Evolutionary conservation across 2,888 invertebrate species (phyloP).

Genomic region (Zhuqinia jingwanae): DNA sequence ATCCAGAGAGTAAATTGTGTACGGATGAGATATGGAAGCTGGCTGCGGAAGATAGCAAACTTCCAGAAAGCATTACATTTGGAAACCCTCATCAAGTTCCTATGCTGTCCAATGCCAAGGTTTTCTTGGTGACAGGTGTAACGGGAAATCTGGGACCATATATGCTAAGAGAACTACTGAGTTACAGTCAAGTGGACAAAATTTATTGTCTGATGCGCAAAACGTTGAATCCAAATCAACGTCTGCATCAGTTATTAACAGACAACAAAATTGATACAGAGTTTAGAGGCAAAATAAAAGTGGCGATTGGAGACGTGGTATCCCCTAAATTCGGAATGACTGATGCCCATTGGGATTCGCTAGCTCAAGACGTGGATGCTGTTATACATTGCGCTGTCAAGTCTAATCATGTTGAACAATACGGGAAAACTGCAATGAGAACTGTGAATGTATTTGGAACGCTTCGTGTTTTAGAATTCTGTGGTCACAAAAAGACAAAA

Average conservation of each 20-base stretch:
- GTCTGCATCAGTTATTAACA: slow-evolving; percentile 23
- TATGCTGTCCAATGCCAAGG: slow-evolving; percentile 25
- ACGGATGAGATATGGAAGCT: slow-evolving; percentile 47
- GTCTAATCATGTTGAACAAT: slow-evolving; percentile 65
- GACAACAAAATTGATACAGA: not conserved
- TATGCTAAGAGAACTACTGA: slow-evolving; percentile 50
- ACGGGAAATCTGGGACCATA: slow-evolving; percentile 67
- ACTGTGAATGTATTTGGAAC: slow-evolving; percentile 62
- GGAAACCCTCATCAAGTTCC: not conserved
- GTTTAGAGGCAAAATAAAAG: slow-evolving; percentile 14
- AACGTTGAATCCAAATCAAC: not conserved
- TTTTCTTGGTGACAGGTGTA: slow-evolving; percentile 57
- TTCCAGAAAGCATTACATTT: slow-evolving; percentile 47
- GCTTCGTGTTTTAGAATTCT: slow-evolving; percentile 61
- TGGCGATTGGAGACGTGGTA: slow-evolving; percentile 56
- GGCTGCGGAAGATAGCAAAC: slow-evolving; percentile 44
- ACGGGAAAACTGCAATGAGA: slow-evolving; percentile 50
- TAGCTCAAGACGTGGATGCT: slow-evolving; percentile 60
- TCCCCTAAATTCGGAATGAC: slow-evolving; percentile 53
- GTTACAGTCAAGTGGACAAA: slow-evolving; percentile 20
- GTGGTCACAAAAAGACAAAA: slow-evolving; percentile 51
- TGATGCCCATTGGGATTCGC: slow-evolving; percentile 33
- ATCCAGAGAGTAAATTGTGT: not conserved
- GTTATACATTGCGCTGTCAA: slow-evolving; percentile 72
- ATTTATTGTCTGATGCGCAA: slow-evolving; percentile 63